Evolutionary conservation across 2,888 invertebrate species (phyloP).

Genomic region (Aproaerema taeniolella): DNA sequence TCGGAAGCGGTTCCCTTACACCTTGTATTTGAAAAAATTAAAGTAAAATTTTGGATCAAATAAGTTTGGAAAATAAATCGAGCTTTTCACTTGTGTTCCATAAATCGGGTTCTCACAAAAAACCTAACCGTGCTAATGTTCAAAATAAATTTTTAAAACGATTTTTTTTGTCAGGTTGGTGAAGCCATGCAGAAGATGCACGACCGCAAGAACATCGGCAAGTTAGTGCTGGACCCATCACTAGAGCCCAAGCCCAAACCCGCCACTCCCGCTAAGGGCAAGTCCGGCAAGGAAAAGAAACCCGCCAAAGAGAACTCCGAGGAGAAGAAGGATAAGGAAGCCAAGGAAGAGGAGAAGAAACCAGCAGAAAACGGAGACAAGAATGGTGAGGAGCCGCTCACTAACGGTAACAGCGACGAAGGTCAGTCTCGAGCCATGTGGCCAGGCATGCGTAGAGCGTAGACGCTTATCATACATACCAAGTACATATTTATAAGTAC

Average conservation of each 20-base stretch:
- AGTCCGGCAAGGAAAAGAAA: constrained; percentile 84
- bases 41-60: too few species aligned
- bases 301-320: constrained; percentile 80
- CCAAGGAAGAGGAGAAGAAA: constrained; percentile 74
- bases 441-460: constrained; percentile 54
- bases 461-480: constrained; percentile 46
- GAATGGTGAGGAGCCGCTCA: constrained; percentile 70
- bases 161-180: constrained; percentile 85
- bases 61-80: too few species aligned
- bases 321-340: constrained; percentile 80
- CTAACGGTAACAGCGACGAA: constrained; percentile 76
- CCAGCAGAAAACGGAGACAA: constrained; percentile 66
- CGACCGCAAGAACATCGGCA: constrained; percentile 93
- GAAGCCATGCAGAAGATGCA: constrained; percentile 96
- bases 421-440: constrained; percentile 66
- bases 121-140: neutral
- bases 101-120: too few species aligned
- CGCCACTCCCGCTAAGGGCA: constrained; percentile 86
- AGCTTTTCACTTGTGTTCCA: too few species aligned
- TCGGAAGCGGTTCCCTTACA: too few species aligned
- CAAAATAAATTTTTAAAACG: too few species aligned
- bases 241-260: constrained; percentile 88
- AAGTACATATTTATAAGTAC: constrained; percentile 8
- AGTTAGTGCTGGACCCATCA: constrained; percentile 89
- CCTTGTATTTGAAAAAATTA: too few species aligned